phyloP scores from a whole-genome alignment of 2,797 vertebrate species.

The Bradypodion pumilum region DNA sequence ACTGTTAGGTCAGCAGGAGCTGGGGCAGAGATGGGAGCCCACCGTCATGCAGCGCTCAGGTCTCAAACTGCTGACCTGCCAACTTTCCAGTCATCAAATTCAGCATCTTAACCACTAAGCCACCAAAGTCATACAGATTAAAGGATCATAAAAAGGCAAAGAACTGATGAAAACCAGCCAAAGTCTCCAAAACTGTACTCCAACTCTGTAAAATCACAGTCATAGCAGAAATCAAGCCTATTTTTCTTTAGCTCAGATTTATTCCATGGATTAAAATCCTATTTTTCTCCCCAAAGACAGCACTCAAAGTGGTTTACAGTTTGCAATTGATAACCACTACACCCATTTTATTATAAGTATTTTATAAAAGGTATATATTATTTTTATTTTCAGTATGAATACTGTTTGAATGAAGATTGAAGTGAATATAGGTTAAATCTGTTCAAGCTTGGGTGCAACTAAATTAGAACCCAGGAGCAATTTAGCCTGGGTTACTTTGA shows the following conservation, averaged over 20 bases:
- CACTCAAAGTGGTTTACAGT: too few relatives aligned
- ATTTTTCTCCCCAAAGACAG: too few relatives aligned
- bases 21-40: too few relatives aligned
- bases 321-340: background rate
- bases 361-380: background rate
- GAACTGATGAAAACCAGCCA: background rate
- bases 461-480: too few relatives aligned
- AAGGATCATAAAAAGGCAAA: background rate
- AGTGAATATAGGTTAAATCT: constrained; percentile 7
- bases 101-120: too few relatives aligned
- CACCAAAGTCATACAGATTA: background rate
- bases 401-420: background rate
- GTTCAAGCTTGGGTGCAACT: background rate
- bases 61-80: too few relatives aligned
- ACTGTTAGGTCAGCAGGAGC: too few relatives aligned
- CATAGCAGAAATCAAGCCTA: background rate
- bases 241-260: too few relatives aligned
- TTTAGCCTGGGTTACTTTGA: too few relatives aligned
- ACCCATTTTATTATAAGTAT: background rate
- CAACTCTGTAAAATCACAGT: background rate
- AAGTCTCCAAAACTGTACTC: background rate
- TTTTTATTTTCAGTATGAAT: background rate
- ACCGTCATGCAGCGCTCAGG: too few relatives aligned
- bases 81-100: too few relatives aligned
- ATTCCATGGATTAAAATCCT: too few relatives aligned